A percentile compares a stretch with the other conserved stretches of the same genome.
These are phyloP conservation scores for Hyles lineata DNA, from an alignment of 2,888 invertebrate genomes.

Conservation along the genomic window DNA sequence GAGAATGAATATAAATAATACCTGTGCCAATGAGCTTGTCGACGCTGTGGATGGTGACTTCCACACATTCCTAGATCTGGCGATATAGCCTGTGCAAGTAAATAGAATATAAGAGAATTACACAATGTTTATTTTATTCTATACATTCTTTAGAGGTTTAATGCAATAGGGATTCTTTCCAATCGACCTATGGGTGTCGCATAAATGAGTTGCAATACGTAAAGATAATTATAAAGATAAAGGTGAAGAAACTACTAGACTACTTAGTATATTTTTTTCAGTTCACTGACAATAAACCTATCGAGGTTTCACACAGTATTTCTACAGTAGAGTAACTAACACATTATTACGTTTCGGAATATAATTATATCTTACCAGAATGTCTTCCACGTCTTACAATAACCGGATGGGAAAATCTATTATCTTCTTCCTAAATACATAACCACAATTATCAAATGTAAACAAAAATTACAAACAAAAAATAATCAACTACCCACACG, in stretches of 20 bases:
- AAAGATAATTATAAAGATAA: neutral
- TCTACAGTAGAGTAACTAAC: no score
- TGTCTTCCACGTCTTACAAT: conserved; percentile 48
- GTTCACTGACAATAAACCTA: no score
- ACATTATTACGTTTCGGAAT: neutral
- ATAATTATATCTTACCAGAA: conserved; percentile 49
- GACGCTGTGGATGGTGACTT: conserved; percentile 65
- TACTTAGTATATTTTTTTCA: no score
- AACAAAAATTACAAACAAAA: conserved; percentile 26
- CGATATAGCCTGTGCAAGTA: conserved; percentile 51
- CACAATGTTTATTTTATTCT: no score
- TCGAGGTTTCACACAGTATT: no score
- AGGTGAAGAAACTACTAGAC: no score
- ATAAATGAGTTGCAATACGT: no score
- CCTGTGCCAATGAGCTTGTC: conserved; percentile 68
- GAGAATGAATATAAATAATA: conserved; percentile 35
- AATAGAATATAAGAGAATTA: no score
- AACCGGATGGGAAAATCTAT: conserved; percentile 56
- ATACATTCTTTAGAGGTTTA: no score
- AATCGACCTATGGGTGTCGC: neutral
- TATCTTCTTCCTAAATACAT: conserved; percentile 53
- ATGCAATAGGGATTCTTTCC: no score
- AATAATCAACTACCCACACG: conserved; percentile 4
- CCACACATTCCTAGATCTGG: conserved; percentile 43
- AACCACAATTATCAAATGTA: conserved; percentile 17